Evolutionary conservation across 2,797 vertebrate genomes (phyloP).

Genomic region (Remorina albescens): DNA sequence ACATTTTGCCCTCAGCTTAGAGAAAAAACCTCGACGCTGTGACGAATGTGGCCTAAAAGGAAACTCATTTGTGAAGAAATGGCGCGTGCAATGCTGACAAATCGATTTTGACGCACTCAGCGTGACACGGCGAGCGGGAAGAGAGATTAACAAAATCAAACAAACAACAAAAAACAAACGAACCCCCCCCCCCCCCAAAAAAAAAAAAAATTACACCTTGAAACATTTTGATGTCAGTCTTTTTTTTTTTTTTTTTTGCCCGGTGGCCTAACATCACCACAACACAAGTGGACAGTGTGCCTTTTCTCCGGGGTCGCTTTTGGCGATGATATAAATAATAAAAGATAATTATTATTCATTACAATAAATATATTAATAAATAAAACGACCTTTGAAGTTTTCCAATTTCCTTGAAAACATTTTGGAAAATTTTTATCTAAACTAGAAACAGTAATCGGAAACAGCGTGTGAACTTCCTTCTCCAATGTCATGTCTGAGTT

Average conservation of each 20-base stretch:
- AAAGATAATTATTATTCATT: conserved; percentile 72
- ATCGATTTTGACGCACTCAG: conserved; percentile 10
- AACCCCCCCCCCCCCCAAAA: conserved; percentile 6
- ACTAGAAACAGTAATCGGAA: conserved; percentile 35
- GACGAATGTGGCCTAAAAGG: background rate
- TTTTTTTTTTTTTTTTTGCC: too few relatives aligned
- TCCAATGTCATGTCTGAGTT: conserved; percentile 19
- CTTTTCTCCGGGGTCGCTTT: conserved; percentile 48
- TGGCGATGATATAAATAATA: conserved; percentile 82
- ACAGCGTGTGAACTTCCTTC: conserved; percentile 55
- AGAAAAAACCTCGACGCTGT: background rate
- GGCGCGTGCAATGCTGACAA: conserved; percentile 22
- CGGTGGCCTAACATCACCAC: conserved; percentile 25
- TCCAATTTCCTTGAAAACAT: conserved; percentile 43
- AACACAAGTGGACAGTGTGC: conserved; percentile 10
- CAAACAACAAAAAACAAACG: conserved; percentile 1
- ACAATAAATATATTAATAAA: conserved; percentile 88
- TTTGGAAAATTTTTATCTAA: conserved; percentile 33
- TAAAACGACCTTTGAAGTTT: conserved; percentile 73
- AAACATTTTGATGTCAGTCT: conserved; percentile 56
- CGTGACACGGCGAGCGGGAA: background rate
- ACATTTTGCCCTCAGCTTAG: conserved; percentile 6
- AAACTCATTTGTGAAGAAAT: conserved; percentile 10
- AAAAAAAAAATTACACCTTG: conserved; percentile 39
- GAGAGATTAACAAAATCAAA: conserved; percentile 12